These are phyloP conservation scores for Erpetoichthys calabaricus DNA, from an alignment of 2,797 vertebrate genomes.

Conservation along the genomic window DNA sequence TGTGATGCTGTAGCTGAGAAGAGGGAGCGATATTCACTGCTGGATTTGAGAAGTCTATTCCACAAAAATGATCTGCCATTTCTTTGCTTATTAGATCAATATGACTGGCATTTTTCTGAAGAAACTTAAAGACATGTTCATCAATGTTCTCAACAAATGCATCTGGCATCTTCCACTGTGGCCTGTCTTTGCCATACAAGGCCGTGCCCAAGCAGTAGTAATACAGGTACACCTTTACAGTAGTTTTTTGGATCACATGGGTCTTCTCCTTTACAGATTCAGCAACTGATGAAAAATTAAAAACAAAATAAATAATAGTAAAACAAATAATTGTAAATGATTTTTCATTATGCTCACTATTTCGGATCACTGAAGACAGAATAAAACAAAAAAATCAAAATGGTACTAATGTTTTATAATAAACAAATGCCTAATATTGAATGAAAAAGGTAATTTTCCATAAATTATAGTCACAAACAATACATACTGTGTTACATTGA, in stretches of 20 bases:
- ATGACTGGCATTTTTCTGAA: conserved; percentile 26
- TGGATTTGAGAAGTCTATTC: conserved; percentile 26
- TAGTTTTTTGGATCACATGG: conserved; percentile 39
- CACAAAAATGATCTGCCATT: conserved; percentile 46
- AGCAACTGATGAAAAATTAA: conserved; percentile 43
- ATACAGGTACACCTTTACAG: conserved; percentile 63
- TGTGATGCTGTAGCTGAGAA: conserved; percentile 35
- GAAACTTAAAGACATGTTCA: conserved; percentile 41
- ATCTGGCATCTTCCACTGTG: conserved; percentile 50
- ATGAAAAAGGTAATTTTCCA: no score
- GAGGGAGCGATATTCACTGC: conserved; percentile 46
- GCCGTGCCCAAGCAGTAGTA: conserved; percentile 53
- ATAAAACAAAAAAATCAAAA: no score
- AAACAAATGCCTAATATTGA: no score
- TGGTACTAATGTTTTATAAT: no score
- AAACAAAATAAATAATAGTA: neutral
- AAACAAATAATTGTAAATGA: no score
- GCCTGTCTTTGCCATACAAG: conserved; percentile 67
- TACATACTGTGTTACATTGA: no score
- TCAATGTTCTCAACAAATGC: conserved; percentile 39
- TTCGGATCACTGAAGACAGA: no score
- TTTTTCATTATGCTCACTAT: no score
- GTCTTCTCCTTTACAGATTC: conserved; percentile 40
- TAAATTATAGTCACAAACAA: no score
- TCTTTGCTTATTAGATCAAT: conserved; percentile 30